Percentiles rank a stretch among this genome's conserved stretches.
Evolutionary conservation across 2,113 vertebrate species (phyloP).

Genomic region (Malurus alboscapulatus): DNA sequence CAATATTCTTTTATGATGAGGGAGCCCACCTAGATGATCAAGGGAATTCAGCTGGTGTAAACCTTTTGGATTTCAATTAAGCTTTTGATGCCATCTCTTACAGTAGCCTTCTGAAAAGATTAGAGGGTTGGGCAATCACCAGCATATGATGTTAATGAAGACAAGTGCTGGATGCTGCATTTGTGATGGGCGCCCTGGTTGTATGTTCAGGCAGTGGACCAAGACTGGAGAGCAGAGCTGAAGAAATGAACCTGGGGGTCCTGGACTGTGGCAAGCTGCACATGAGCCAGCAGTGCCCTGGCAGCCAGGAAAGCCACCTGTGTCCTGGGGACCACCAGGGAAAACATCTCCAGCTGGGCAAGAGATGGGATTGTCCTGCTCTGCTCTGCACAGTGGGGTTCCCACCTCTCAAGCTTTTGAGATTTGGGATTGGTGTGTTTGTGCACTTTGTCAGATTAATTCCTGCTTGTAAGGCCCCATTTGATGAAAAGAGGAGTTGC

Average conservation of each 20-base stretch:
- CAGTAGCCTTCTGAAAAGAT: neutral
- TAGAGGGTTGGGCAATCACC: neutral
- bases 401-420: neutral
- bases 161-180: neutral
- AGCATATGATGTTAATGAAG: neutral
- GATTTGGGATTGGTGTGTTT: accelerated
- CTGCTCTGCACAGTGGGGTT: neutral
- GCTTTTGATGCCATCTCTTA: neutral
- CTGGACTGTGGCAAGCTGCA: accelerated
- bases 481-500: neutral
- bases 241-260: neutral
- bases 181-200: too few relatives aligned
- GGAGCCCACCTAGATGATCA: neutral
- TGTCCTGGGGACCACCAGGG: neutral
- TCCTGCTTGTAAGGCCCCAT: neutral
- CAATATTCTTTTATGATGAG: neutral
- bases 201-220: neutral
- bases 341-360: accelerated
- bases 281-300: neutral
- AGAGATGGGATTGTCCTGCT: neutral
- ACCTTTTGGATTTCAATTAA: neutral
- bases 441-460: neutral
- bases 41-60: neutral
- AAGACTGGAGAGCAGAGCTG: neutral
- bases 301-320: accelerated